These are phyloP conservation scores for Microplitis manilae DNA, from an alignment of 2,888 invertebrate species.

Conservation along the genomic window DNA sequence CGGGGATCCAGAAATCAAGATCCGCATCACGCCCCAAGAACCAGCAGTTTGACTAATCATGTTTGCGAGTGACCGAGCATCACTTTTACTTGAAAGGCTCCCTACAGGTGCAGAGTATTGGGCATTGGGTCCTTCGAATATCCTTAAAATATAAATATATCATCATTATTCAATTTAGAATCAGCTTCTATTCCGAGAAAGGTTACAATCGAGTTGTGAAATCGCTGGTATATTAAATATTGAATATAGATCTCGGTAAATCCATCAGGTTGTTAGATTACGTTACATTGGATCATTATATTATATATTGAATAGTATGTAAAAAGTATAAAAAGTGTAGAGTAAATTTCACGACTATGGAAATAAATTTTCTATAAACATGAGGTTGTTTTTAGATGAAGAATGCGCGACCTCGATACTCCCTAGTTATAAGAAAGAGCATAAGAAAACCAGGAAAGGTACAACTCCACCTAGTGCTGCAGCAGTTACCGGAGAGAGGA, in stretches of 20 bases:
- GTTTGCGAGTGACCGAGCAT: constrained; percentile 47
- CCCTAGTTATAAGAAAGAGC: constrained; percentile 21
- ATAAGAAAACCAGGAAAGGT: constrained; percentile 34
- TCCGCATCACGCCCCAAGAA: constrained; percentile 57
- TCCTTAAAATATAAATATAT: constrained; percentile 35
- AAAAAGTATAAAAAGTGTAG: neutral
- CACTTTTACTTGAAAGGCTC: constrained; percentile 36
- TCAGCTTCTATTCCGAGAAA: constrained; percentile 36
- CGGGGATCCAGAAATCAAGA: constrained; percentile 48
- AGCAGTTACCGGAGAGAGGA: constrained; percentile 10
- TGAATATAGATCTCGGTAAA: neutral
- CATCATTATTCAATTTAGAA: constrained; percentile 48
- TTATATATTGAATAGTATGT: neutral
- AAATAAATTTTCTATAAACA: constrained; percentile 33
- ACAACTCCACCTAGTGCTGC: constrained; percentile 29
- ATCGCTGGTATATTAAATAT: constrained; percentile 12
- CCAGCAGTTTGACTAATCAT: constrained; percentile 56
- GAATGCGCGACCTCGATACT: constrained; percentile 34
- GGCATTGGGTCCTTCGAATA: constrained; percentile 27
- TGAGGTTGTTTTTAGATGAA: constrained; percentile 36
- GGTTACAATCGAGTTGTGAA: neutral
- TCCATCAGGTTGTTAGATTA: neutral
- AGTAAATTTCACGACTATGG: constrained; percentile 32
- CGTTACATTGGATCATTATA: constrained; percentile 5
- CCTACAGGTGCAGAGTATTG: constrained; percentile 48